phyloP scores from a whole-genome alignment of 2,797 vertebrate genomes.

The Ptychobarbus kaznakovi region DNA sequence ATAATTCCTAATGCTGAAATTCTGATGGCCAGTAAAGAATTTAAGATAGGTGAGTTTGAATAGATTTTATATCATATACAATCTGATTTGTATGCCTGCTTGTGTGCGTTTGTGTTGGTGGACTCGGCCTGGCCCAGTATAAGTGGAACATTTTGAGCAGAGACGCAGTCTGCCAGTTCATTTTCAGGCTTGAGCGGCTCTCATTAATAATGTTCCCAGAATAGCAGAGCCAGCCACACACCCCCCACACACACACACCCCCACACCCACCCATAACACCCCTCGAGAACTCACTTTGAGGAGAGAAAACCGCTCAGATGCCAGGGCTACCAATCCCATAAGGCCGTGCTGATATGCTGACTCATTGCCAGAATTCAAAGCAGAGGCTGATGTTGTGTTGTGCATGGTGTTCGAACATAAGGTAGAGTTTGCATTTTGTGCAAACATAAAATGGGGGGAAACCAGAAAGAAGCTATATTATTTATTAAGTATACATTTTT shows the following conservation, averaged over 20 bases:
- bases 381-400: constrained; percentile 59
- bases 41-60: constrained; percentile 89
- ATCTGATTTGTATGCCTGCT: constrained; percentile 29
- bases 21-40: constrained; percentile 93
- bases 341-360: constrained; percentile 55
- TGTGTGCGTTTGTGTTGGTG: constrained; percentile 12
- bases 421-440: background rate
- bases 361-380: constrained; percentile 60
- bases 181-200: constrained; percentile 65
- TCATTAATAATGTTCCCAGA: constrained; percentile 67
- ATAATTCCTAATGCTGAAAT: constrained; percentile 94
- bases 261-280: constrained; percentile 44
- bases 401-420: constrained; percentile 53
- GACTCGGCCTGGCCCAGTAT: constrained; percentile 41
- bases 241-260: constrained; percentile 6
- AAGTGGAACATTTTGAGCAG: constrained; percentile 58
- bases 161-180: constrained; percentile 57
- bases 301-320: constrained; percentile 52
- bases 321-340: constrained; percentile 59
- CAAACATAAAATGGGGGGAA: background rate
- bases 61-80: background rate
- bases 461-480: background rate
- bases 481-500: background rate
- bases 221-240: constrained; percentile 57
- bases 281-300: constrained; percentile 52